Evolutionary conservation across 2,797 vertebrate species (phyloP), one percentile per base, ranked within the genome.

Genomic region (Pantherophis vulpinus): DNA sequence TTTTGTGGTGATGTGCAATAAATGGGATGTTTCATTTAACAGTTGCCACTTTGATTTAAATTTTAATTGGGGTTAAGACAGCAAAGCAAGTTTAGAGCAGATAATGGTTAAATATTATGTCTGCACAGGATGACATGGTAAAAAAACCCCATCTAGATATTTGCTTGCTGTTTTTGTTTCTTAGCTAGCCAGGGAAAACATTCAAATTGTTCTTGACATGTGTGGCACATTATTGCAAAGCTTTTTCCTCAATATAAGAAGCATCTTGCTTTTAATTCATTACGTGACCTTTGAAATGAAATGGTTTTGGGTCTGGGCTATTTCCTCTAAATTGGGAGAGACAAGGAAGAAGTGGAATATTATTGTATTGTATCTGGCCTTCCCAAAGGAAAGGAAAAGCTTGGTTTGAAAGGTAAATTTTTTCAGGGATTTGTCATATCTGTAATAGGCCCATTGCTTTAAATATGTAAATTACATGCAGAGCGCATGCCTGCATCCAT

Each of bases 381-480:
- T 94, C 87, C 89, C 0, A 4, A 95, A 95, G 95, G 95, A 66
- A 93, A 93, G 92, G 92, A 89, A 92, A 93, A 94, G 91, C 86
- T 93, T 94, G 87, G 63, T 93, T 91, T 58, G 63, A 70, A 93
- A 93, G 25, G 54, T 55, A 87, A 20, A 60, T 66, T 89, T 94
- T 63, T 93, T 61, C 54, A 86, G 59, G 13, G 23, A 59, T 61
- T 87, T 93, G 92, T 91, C 74, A 87, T 55, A 88, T 63, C 20
- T 0, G 90, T 96, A 94, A 94, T 95, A 94, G 95, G 66, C 91
- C 92, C 56, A 90, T 94, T 96, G 91, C 83, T 10, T 18, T 91
- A 61, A 93, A 93, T 47, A 93, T 93, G 94, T 88, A 87, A 94
- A 94, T 90, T 61, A 94, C 0, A 0, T 12, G 1, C 59, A n/a